These are phyloP conservation scores for Hydrophis major DNA, from an alignment of 2,797 vertebrate species.

Conservation along the genomic window DNA sequence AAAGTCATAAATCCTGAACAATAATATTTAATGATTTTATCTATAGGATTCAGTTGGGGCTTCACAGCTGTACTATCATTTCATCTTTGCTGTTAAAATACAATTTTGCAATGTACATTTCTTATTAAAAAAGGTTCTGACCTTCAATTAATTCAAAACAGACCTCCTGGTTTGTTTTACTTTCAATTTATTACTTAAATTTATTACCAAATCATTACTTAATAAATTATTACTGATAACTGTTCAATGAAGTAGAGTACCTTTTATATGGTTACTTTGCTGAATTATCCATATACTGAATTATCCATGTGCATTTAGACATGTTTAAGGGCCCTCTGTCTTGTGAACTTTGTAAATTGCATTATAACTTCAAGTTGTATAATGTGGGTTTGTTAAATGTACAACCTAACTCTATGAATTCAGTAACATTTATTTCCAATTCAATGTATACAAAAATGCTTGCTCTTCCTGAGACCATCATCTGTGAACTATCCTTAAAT, in stretches of 20 bases:
- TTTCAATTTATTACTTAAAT: constrained; percentile 31
- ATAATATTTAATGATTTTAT: constrained; percentile 58
- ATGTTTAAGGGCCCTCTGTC: constrained; percentile 40
- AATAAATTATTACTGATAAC: background rate
- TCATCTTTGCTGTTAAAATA: constrained; percentile 41
- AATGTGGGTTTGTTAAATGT: constrained; percentile 41
- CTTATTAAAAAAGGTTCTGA: constrained; percentile 24
- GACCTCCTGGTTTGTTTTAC: constrained; percentile 9
- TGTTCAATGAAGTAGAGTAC: constrained; percentile 32
- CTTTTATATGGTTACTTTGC: constrained; percentile 21
- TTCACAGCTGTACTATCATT: constrained; percentile 51
- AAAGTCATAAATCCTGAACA: constrained; percentile 55
- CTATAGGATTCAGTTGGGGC: constrained; percentile 35
- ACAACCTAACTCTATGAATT: background rate
- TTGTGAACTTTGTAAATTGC: constrained; percentile 50
- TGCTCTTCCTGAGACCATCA: too few species aligned
- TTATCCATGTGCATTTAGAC: constrained; percentile 53
- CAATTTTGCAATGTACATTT: constrained; percentile 34
- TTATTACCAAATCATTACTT: constrained; percentile 11
- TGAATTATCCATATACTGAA: constrained; percentile 49
- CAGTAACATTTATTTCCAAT: background rate
- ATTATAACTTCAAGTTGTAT: constrained; percentile 52
- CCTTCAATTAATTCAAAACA: constrained; percentile 35
- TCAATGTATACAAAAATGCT: constrained; percentile 14
- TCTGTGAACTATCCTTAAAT: too few species aligned